Conservation (phyloP, 2,888 invertebrate species). For the Panzeria rudis region DNA sequence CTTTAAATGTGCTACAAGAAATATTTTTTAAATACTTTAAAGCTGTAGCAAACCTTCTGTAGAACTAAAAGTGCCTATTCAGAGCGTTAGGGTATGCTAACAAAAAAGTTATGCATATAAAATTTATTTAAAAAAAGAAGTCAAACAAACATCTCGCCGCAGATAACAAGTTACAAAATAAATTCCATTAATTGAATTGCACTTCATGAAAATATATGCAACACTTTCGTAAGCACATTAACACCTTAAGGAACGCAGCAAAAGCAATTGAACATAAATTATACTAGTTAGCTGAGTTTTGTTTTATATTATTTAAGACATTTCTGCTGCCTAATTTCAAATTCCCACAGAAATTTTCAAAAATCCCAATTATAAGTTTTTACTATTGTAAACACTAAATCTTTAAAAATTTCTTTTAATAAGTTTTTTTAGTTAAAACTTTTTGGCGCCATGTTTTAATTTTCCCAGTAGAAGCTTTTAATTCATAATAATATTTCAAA, state of each 20-base stretch:
- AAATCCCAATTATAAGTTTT: neutral
- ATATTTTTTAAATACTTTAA: neutral
- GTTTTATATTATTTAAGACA: neutral
- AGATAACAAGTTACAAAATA: conserved; percentile 30
- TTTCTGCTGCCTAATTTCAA: neutral
- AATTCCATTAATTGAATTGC: conserved; percentile 53
- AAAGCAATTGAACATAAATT: neutral
- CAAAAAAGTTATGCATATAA: neutral
- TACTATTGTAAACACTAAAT: too few species aligned
- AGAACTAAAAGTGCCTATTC: neutral
- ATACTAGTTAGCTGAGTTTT: neutral
- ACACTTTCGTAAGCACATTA: conserved; percentile 17
- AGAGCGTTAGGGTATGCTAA: neutral
- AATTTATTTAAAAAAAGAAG: neutral
- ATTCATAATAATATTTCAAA: too few species aligned
- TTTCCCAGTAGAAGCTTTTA: too few species aligned
- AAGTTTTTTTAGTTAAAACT: too few species aligned
- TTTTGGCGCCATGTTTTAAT: too few species aligned
- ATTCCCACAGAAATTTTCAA: neutral
- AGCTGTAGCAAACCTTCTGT: neutral
- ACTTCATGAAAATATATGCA: conserved; percentile 48
- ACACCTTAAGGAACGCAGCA: conserved; percentile 12
- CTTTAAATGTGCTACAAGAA: conserved; percentile 6
- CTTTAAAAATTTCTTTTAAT: too few species aligned
- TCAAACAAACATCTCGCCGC: conserved; percentile 22